Conservation (phyloP, 37 sponge, comb jelly and placozoan genomes). For the Geodia barretti region DNA sequence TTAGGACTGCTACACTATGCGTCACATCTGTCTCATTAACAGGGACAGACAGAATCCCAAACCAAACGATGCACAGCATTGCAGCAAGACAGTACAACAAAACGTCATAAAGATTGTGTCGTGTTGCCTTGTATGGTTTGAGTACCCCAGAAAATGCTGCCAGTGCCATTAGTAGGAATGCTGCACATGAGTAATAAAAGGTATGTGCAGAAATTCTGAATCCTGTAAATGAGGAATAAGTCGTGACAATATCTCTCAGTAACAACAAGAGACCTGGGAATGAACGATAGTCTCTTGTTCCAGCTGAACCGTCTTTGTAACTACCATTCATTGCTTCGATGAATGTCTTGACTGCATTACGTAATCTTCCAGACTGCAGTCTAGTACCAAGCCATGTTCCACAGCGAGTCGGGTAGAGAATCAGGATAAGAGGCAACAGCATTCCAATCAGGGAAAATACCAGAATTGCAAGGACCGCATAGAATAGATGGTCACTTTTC, state of each 20-base stretch:
- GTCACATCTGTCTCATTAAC: too few relatives aligned
- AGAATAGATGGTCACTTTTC: not conserved
- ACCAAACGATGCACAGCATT: too few relatives aligned
- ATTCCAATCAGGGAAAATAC: constrained; percentile 5
- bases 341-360: not conserved
- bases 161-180: not conserved
- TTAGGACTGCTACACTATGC: too few relatives aligned
- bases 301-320: constrained; percentile 17
- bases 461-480: not conserved
- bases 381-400: not conserved
- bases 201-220: not conserved
- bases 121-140: not conserved
- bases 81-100: not conserved
- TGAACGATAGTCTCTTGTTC: constrained; percentile 4
- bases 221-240: not conserved
- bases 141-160: not conserved
- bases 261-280: not conserved
- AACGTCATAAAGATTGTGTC: not conserved
- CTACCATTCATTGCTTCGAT: constrained; percentile 28
- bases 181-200: too few relatives aligned
- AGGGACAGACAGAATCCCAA: too few relatives aligned
- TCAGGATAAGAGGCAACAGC: constrained; percentile 2
- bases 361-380: not conserved
- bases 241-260: not conserved
- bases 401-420: constrained; percentile 6